Evolutionary conservation across 1,140 invertebrate genomes (phyloP).

Genomic region (Panagrolaimus sp.): DNA sequence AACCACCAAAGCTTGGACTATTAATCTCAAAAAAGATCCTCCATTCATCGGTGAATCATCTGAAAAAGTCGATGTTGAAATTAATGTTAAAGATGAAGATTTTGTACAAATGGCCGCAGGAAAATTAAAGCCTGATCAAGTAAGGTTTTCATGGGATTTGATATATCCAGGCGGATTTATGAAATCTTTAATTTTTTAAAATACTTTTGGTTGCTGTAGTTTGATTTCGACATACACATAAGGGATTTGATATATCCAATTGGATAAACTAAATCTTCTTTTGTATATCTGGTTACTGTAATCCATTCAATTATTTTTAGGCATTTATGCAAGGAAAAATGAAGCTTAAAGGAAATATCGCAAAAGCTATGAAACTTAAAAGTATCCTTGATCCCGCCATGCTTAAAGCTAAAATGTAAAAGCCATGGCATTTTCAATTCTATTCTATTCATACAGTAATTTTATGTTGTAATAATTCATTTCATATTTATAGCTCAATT

Average conservation of each 20-base stretch:
- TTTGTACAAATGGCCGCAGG: conserved; percentile 63
- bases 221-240: too few species aligned
- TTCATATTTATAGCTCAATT: too few species aligned
- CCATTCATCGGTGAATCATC: conserved; percentile 44
- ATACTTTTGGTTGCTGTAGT: not conserved
- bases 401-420: conserved; percentile 46
- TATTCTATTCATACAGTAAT: too few species aligned
- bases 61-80: conserved; percentile 48
- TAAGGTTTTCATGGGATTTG: conserved; percentile 68
- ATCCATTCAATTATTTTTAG: conserved; percentile 60
- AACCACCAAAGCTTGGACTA: conserved; percentile 48
- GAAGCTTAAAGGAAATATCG: conserved; percentile 80
- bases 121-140: conserved; percentile 79
- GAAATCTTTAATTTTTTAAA: conserved; percentile 59
- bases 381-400: conserved; percentile 65
- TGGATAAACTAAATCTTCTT: too few species aligned
- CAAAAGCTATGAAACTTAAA: conserved; percentile 83
- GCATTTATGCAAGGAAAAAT: conserved; percentile 82
- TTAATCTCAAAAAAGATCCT: conserved; percentile 47
- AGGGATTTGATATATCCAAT: too few species aligned
- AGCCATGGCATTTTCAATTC: too few species aligned
- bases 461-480: too few species aligned
- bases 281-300: conserved; percentile 12
- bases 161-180: not conserved
- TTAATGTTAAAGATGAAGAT: conserved; percentile 49